Conservation (phyloP, 2,888 invertebrate species). For the Scaptomyza polygonia region DNA sequence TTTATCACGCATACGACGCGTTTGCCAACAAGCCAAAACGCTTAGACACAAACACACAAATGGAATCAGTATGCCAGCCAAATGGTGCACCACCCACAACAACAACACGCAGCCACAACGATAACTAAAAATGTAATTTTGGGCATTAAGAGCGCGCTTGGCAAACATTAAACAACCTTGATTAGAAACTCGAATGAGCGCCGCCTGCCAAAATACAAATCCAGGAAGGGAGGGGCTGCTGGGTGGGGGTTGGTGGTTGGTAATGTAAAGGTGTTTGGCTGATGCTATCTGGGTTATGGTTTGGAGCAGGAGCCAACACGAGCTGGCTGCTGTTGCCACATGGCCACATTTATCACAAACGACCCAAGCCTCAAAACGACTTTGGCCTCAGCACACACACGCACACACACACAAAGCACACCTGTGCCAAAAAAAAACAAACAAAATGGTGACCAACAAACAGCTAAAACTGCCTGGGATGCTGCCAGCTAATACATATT, state of each 20-base stretch:
- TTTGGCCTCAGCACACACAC: constrained; percentile 54
- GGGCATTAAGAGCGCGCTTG: constrained; percentile 73
- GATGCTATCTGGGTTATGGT: constrained; percentile 21
- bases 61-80: constrained; percentile 23
- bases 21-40: constrained; percentile 48
- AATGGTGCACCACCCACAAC: constrained; percentile 6
- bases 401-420: constrained; percentile 26
- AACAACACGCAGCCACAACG: constrained; percentile 18
- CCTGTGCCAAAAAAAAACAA: constrained; percentile 65
- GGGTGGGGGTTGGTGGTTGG: constrained; percentile 11
- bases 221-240: background rate
- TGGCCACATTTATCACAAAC: constrained; percentile 73
- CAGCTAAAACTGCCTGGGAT: constrained; percentile 6
- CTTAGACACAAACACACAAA: constrained; percentile 32
- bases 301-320: constrained; percentile 29
- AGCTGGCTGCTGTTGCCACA: constrained; percentile 51
- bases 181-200: constrained; percentile 74
- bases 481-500: constrained; percentile 24
- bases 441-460: constrained; percentile 24
- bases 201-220: constrained; percentile 46
- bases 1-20: constrained; percentile 65
- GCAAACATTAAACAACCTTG: constrained; percentile 76
- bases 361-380: constrained; percentile 69
- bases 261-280: constrained; percentile 8
- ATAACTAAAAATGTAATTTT: constrained; percentile 77